Evolutionary conservation across 2,888 invertebrate species (phyloP), one percentile per base, ranked within the genome.

Genomic region (Calameuta pallipes): DNA sequence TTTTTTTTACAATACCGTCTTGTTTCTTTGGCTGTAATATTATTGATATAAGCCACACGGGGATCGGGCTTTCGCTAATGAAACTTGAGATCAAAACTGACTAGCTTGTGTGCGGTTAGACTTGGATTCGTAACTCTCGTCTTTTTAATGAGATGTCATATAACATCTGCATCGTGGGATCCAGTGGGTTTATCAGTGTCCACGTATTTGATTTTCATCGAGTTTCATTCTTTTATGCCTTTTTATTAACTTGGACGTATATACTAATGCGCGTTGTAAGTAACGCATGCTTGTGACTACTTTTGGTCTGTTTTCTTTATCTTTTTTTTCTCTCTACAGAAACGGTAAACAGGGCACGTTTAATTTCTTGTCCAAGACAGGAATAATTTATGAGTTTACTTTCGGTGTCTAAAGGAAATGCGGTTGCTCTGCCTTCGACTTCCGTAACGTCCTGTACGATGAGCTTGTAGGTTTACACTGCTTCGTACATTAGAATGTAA

Each of bases 321-420:
- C 37, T 56, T 23, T 23, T 2, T 56, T 56, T 56, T 3, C 23
- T 23, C 6, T 1, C 23, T 56, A 56, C 23, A 56, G 23, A 56
- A 15, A 37, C 31, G 41, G 23, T 70, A 76, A 80, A 80, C 80
- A 75, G 71, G 76, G n/a, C 74, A 78, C 79, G 83, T 80, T 82
- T 75, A 80, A 80, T 79, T 80, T 83, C 83, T 80, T 76, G 2
- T 31, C 35, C 77, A 35, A 78, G 80, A 80, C 80, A n/a, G 68
- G 82, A 82, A 83, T 83, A 81, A 83, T 83, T 83, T 82, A 83
- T 76, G 56, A 80, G 34, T 30, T 30, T 31, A 37, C 31, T 75
- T 33, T 35, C 23, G 11, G 11, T 15, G 74, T 23, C 9, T 33
- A 23, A 74, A 74, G 74, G 74, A 74, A 74, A 37, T 34, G 74